Evolutionary conservation across 2,888 invertebrate species (phyloP).

Genomic region (Zele albiditarsus): DNA sequence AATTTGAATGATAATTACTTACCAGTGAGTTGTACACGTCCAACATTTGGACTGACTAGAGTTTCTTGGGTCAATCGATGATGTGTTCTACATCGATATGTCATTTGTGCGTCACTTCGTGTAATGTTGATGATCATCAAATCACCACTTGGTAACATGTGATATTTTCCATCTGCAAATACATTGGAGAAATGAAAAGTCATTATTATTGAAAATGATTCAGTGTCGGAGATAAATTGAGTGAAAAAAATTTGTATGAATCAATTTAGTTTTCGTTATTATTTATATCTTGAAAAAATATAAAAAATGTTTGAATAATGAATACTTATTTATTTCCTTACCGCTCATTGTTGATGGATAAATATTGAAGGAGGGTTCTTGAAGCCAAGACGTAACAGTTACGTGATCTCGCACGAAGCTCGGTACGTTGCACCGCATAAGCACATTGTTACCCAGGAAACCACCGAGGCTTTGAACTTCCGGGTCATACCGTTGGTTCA

Average conservation of each 20-base stretch:
- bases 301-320: too few relatives aligned
- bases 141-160: slow-evolving; percentile 76
- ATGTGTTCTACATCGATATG: slow-evolving; percentile 77
- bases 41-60: slow-evolving; percentile 76
- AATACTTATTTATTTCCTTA: slow-evolving; percentile 52
- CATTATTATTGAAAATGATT: too few relatives aligned
- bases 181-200: slow-evolving; percentile 17
- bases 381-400: slow-evolving; percentile 76
- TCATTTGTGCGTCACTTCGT: slow-evolving; percentile 75
- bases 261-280: too few relatives aligned
- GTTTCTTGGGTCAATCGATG: slow-evolving; percentile 78
- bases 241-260: too few relatives aligned
- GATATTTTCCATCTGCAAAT: slow-evolving; percentile 74
- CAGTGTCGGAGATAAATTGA: too few relatives aligned
- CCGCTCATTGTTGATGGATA: slow-evolving; percentile 76
- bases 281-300: too few relatives aligned
- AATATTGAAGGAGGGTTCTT: slow-evolving; percentile 76
- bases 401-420: slow-evolving; percentile 76
- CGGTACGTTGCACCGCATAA: slow-evolving; percentile 76
- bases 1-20: slow-evolving; percentile 46
- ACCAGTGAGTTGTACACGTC: slow-evolving; percentile 77
- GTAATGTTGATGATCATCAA: slow-evolving; percentile 77
- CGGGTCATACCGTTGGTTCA: slow-evolving; percentile 76
- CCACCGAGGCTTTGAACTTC: slow-evolving; percentile 77
- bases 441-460: slow-evolving; percentile 75